Base-by-base conservation (phyloP, 2,888 invertebrate genomes). In the Drosophila rellima region DNA sequence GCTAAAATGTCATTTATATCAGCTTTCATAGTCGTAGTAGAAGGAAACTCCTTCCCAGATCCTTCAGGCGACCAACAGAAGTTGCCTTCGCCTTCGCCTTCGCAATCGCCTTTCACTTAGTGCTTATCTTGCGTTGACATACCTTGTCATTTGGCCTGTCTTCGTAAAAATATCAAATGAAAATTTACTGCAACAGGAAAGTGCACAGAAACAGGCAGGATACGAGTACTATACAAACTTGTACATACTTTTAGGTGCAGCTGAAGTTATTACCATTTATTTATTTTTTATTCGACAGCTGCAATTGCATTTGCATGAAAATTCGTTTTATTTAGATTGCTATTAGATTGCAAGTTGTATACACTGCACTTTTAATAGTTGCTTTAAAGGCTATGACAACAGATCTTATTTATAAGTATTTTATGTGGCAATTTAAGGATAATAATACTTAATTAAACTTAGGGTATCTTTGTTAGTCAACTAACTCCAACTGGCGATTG, bases 91-190 rank as follows among this genome's bases (percentile, higher is more conserved):
- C 18, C 57, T 56, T 47, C 56, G 40, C 15, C 23, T n/a, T 50
- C 11, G 35, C 26, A 26, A 17, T 26, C 26, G 23, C 44, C 56
- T 61, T 66, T 71, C 61, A 71, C 74, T 78, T 68, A 51, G 64
- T 63, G 84, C 84, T 87, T 84, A 84, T 84, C 84, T 87, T 74
- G 66, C 80, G 85, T 64, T 87, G 85, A 82, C 85, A 87, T 85
- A 82, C 82, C 88, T 85, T 87, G 87, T 84, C 87, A 78, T 79
- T 87, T 74, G 59, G 65, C 59, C 80, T 80, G 78, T 80, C 78
- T 78, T 87, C 80, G 75, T 82, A 80, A 78, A 82, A 82, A 75
- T 86, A 83, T 81, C 74, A 83, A 86, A 83, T 83, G 66, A 61
- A 79, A 79, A 83, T 79, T 83, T 86, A 77, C 76, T 74, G 79